Conservation (phyloP, 1,140 invertebrate species). For the Papilio polyxenes region DNA sequence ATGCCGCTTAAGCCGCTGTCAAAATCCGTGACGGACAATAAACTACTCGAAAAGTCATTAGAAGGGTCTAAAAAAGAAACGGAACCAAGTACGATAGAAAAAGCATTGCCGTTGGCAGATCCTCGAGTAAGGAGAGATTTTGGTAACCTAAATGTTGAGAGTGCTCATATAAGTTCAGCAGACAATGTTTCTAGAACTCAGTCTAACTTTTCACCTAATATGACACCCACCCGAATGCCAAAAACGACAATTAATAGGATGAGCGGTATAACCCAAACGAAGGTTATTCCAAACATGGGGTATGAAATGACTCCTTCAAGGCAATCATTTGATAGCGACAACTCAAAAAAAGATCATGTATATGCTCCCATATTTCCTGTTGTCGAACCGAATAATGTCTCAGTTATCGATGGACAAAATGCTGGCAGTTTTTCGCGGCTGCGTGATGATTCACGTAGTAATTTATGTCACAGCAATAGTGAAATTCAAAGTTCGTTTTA, state of each 20-base stretch:
- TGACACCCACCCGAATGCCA: conserved; percentile 49
- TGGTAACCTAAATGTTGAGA: conserved; percentile 44
- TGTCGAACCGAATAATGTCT: conserved; percentile 47
- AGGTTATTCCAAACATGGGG: conserved; percentile 35
- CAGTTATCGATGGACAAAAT: conserved; percentile 35
- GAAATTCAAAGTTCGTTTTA: conserved; percentile 13
- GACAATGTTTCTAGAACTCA: conserved; percentile 4
- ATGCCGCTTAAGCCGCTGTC: conserved; percentile 35
- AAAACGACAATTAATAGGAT: conserved; percentile 39
- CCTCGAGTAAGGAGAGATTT: conserved; percentile 57
- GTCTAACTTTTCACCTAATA: conserved; percentile 40
- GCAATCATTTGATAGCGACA: conserved; percentile 57
- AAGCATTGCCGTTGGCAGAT: conserved; percentile 46
- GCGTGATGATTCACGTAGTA: not conserved
- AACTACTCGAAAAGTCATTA: conserved; percentile 31
- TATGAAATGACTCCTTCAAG: conserved; percentile 62
- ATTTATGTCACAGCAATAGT: conserved; percentile 1
- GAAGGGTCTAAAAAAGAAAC: conserved; percentile 31
- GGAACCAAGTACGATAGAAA: conserved; percentile 42
- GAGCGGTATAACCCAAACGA: conserved; percentile 30
- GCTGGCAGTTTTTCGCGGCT: not conserved
- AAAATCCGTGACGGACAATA: conserved; percentile 28
- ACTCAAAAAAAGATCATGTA: conserved; percentile 58
- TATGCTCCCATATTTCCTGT: conserved; percentile 60
- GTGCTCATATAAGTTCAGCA: conserved; percentile 39